phyloP scores from a whole-genome alignment of 2,797 vertebrate genomes.

The Girardinus metallicus region DNA sequence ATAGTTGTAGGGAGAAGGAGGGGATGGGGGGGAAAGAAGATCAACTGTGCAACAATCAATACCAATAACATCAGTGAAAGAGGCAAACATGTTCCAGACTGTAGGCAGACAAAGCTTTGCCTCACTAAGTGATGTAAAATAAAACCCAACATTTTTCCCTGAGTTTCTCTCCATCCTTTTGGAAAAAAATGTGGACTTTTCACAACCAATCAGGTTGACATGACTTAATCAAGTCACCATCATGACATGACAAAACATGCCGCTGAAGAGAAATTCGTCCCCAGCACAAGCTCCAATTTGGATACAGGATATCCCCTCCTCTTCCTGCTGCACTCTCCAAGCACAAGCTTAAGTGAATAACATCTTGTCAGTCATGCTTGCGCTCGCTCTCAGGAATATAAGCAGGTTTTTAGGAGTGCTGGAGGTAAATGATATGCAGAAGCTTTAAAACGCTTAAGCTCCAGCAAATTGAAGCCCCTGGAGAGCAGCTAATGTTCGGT shows the following conservation, averaged over 20 bases:
- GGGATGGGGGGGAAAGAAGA: neutral
- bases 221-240: neutral
- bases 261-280: neutral
- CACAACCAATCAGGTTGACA: neutral
- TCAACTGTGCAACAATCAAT: slow-evolving; percentile 34
- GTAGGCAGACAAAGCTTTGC: neutral
- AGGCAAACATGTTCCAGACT: neutral
- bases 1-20: slow-evolving; percentile 9
- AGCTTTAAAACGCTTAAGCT: slow-evolving; percentile 31
- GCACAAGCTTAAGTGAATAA: slow-evolving; percentile 34
- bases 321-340: neutral
- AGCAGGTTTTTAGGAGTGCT: slow-evolving; percentile 38
- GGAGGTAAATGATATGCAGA: slow-evolving; percentile 44
- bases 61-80: slow-evolving; percentile 10
- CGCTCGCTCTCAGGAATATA: slow-evolving; percentile 10
- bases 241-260: neutral
- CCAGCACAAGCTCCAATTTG: neutral
- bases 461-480: slow-evolving; percentile 31
- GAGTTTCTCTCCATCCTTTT: neutral
- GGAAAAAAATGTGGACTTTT: neutral
- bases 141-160: neutral
- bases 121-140: neutral
- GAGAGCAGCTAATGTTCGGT: slow-evolving; percentile 39
- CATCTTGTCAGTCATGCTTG: slow-evolving; percentile 34
- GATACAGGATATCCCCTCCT: neutral